These are phyloP conservation scores for Dromaius novaehollandiae DNA, from an alignment of 2,113 vertebrate species.

Conservation along the genomic window DNA sequence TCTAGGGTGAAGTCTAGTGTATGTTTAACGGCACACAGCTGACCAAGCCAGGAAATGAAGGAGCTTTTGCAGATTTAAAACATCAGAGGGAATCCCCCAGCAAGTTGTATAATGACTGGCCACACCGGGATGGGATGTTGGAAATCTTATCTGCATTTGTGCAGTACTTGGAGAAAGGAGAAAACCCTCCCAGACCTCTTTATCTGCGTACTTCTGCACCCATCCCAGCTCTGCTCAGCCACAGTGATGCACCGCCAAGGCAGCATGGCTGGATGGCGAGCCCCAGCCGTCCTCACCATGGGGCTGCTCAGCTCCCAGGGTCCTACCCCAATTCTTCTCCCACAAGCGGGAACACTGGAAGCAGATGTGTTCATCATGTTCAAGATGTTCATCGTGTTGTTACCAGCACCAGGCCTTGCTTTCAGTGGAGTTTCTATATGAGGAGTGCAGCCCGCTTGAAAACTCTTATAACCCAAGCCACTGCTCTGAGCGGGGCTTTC, in stretches of 20 bases:
- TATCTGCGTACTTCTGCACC: neutral
- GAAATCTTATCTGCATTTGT: neutral
- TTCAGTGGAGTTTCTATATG: neutral
- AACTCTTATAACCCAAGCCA: neutral
- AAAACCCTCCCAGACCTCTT: neutral
- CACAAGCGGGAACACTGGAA: neutral
- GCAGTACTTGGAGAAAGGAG: neutral
- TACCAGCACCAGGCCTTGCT: neutral
- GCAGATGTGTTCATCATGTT: neutral
- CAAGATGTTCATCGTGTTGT: neutral
- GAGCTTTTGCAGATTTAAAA: neutral
- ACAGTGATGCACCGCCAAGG: neutral
- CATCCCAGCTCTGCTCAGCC: neutral
- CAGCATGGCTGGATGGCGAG: neutral
- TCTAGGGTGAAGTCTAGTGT: neutral
- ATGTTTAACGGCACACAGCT: neutral
- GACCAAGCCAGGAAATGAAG: neutral
- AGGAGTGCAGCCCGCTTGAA: neutral
- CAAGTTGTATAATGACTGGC: neutral
- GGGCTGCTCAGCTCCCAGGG: neutral
- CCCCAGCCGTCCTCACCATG: neutral
- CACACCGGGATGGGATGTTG: neutral
- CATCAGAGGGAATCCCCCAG: neutral
- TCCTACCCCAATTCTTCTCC: neutral
- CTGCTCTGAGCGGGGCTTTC: fast-evolving